Evolutionary conservation across 1,140 invertebrate species (phyloP), one percentile per base, ranked within the genome.

Genomic region (Sinonovacula constricta): DNA sequence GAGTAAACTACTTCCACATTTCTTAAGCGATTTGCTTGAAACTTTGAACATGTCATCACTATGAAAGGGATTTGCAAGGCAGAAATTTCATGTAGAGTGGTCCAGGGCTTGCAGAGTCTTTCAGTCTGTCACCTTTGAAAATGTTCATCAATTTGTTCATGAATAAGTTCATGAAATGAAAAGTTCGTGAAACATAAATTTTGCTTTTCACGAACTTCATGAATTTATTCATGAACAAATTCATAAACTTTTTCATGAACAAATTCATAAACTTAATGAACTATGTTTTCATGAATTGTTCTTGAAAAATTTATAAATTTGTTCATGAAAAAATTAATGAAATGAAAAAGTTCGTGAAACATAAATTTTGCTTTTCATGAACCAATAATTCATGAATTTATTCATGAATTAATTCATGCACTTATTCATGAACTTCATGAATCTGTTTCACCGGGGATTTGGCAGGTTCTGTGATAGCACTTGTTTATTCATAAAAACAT

Each of bases 1-100:
- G 62, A 65, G 62, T 65, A 65, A 65, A 65, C 62, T 65, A 65
- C 62, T 65, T 65, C 62, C 62, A 65, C 62, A 65, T 65, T 65
- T 65, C 62, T 65, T 65, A 65, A 65, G 62, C 34, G 62, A 65
- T 65, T 65, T 30, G 62, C 62, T 65, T 65, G 62, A 65, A 65
- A 65, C 62, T 65, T 65, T 65, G 62, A 65, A 65, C 62, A 65
- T 65, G 62, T 65, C 62, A 65, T 65, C 62, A 65, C 62, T 65
- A 65, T 65, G 57, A 60, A 65, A 65, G 62, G 36, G 62, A 65
- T 65, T 36, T 65, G 62, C 62, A 65, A 65, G 62, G 39, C 62
- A 65, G 31, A 65, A 65, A 65, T 65, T 65, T 65, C 62, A 36
- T 65, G 62, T 34, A 65, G 57, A 60, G n/a, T n/a, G n/a, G n/a